phyloP scores from a whole-genome alignment of 2,888 invertebrate species.

The Drosophila anomalata region DNA sequence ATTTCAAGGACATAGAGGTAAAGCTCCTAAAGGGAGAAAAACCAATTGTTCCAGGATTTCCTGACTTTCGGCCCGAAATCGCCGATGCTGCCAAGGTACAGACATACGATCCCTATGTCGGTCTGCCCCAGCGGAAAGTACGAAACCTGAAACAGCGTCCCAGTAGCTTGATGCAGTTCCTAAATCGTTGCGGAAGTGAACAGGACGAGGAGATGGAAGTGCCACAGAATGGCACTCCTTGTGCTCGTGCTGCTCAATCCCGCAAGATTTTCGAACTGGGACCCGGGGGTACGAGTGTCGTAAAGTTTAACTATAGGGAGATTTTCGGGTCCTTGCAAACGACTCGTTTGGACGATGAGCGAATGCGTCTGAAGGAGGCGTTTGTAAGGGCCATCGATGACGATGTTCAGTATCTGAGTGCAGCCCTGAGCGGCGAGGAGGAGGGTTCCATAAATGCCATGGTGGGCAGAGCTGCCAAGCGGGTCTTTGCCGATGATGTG shows the following conservation, averaged over 20 bases:
- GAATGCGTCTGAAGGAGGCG: constrained; percentile 34
- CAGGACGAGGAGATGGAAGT: not conserved
- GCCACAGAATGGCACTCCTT: not conserved
- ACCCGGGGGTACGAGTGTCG: not conserved
- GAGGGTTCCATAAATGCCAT: constrained; percentile 24
- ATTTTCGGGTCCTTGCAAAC: constrained; percentile 32
- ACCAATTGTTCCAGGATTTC: constrained; percentile 19
- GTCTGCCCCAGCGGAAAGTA: not conserved
- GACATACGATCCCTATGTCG: constrained; percentile 1
- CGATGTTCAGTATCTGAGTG: constrained; percentile 49
- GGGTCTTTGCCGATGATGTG: constrained; percentile 44
- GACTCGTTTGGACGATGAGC: constrained; percentile 9
- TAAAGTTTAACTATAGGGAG: constrained; percentile 52
- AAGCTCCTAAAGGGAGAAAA: not conserved
- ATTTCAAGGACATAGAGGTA: constrained; percentile 1
- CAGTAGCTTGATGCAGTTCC: constrained; percentile 42
- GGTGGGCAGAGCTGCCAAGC: constrained; percentile 46
- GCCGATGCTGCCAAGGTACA: constrained; percentile 9
- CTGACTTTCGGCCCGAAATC: constrained; percentile 7
- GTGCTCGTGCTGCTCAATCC: constrained; percentile 8
- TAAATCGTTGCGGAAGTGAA: constrained; percentile 5
- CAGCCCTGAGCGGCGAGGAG: constrained; percentile 26
- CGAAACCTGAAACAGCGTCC: constrained; percentile 8
- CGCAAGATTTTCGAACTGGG: constrained; percentile 38
- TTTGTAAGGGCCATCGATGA: constrained; percentile 54